Percentiles rank a stretch among this genome's conserved stretches.
Conservation (phyloP, 1,140 invertebrate species). For the Bombyx mori region DNA sequence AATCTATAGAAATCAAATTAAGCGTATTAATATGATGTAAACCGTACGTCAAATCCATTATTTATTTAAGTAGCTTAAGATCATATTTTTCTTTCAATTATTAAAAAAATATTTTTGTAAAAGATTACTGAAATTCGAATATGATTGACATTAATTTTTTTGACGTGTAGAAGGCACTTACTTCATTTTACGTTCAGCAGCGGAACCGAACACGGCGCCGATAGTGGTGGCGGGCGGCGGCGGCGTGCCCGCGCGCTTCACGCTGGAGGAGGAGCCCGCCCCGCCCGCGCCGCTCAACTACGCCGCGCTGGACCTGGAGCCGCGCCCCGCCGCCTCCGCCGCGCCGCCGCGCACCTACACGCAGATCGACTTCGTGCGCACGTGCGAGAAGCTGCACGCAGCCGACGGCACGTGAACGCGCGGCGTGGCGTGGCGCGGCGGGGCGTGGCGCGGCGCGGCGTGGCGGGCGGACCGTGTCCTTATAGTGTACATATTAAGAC, state of each 20-base stretch:
- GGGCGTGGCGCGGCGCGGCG: too few relatives aligned
- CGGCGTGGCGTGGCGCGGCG: background rate
- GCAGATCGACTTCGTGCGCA: constrained; percentile 53
- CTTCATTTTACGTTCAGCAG: background rate
- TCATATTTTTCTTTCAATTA: too few relatives aligned
- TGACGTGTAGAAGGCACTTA: background rate
- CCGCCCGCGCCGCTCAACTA: constrained; percentile 31
- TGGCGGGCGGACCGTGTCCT: too few relatives aligned
- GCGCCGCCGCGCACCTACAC: constrained; percentile 43
- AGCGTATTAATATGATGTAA: background rate
- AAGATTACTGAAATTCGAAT: background rate
- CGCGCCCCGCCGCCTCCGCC: constrained; percentile 26
- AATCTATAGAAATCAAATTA: background rate
- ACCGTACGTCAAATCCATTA: background rate
- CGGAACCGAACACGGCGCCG: constrained; percentile 1
- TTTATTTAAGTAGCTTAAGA: too few relatives aligned
- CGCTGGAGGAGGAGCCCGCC: constrained; percentile 9
- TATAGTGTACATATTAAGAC: background rate
- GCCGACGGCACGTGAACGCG: constrained; percentile 19
- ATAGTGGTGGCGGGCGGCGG: constrained; percentile 11
- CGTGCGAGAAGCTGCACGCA: constrained; percentile 36
- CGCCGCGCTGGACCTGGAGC: constrained; percentile 55
- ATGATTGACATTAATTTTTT: background rate
- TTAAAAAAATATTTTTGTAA: too few relatives aligned
- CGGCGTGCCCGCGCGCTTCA: constrained; percentile 14